Base-by-base conservation (phyloP, 2,113 vertebrate genomes). In the Crypturellus undulatus region DNA sequence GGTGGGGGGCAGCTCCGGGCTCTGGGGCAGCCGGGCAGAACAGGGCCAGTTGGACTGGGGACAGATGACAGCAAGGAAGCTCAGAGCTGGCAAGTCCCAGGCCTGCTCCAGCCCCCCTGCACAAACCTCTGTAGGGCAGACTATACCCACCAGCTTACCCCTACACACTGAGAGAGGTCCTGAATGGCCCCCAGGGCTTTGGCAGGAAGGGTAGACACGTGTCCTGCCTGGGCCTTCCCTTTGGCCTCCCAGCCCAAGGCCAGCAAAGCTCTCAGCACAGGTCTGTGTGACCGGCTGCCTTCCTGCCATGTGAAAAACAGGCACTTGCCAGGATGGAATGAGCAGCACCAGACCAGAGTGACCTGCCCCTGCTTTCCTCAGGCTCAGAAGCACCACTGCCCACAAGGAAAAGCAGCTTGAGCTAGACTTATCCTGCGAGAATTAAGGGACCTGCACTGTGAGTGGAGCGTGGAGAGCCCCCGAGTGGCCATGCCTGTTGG, bases 391-490 rank as follows among this genome's bases (percentile, higher is more conserved):
- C 80, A 19, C 2, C 4, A 4, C 34, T 83, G 30, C 12, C 42
- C 60, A 10, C 1, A 15, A 3, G 36, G 71, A 30, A 24, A 7
- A 28, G 40, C 45, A 12, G 24, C 58, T 15, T 9, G 10, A 17
- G 21, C 56, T 5, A 25, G 28, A 11, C 26, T 60, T 34, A 32
- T 6, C n/a, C 36, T 42, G 9, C 59, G 13, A 18, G 45, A n/a
- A 21, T 22, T 17, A 4, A 22, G 43, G 34, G 52, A 63, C 49
- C 38, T 3, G 0, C 11, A 1, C 7, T 13, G 25, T 3, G 38
- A 7, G 15, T 28, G 28, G 49, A 63, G 75, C 22, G 10, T 58
- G 0, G 24, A 52, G 5, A 68, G 81, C 92, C 93, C 45, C 78
- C 26, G 16, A 38, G 82, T 6, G 73, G 92, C 68, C 40, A 1